Conservation (phyloP, 1,140 invertebrate species). For the Xylocopa sonorina region DNA sequence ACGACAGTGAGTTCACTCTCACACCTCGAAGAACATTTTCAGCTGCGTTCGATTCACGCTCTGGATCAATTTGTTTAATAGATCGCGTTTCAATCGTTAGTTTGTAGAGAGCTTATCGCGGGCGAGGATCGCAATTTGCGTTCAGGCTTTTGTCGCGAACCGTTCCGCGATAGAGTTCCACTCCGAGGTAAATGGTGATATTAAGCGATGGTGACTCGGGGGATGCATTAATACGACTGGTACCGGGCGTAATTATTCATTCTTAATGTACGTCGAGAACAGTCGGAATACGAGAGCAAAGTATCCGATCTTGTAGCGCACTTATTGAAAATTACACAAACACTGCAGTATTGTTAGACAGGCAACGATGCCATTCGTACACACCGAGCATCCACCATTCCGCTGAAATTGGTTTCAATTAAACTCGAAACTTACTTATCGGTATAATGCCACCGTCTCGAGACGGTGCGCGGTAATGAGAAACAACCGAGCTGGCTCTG, state of each 20-base stretch:
- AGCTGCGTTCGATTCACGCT: too few relatives aligned
- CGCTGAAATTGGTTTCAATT: constrained; percentile 48
- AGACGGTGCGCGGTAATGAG: neutral
- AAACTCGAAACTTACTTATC: constrained; percentile 52
- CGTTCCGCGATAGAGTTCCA: neutral
- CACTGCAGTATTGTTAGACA: constrained; percentile 32
- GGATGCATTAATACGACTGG: constrained; percentile 14
- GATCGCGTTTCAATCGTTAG: neutral
- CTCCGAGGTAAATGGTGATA: neutral
- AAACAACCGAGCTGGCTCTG: constrained; percentile 10
- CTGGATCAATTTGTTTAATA: neutral
- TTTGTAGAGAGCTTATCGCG: neutral
- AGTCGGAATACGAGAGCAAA: neutral
- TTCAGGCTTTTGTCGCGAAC: neutral
- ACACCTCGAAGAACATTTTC: too few relatives aligned
- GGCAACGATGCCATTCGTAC: constrained; percentile 25
- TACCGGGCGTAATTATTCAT: constrained; percentile 18
- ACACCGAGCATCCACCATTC: neutral
- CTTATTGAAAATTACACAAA: constrained; percentile 38
- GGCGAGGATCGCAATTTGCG: neutral
- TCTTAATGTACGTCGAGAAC: constrained; percentile 23
- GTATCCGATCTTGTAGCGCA: neutral
- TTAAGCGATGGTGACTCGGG: neutral
- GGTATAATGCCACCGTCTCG: constrained; percentile 13
- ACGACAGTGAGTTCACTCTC: neutral